These are phyloP conservation scores for Chloromyia formosa DNA, from an alignment of 2,888 invertebrate genomes.

Conservation along the genomic window DNA sequence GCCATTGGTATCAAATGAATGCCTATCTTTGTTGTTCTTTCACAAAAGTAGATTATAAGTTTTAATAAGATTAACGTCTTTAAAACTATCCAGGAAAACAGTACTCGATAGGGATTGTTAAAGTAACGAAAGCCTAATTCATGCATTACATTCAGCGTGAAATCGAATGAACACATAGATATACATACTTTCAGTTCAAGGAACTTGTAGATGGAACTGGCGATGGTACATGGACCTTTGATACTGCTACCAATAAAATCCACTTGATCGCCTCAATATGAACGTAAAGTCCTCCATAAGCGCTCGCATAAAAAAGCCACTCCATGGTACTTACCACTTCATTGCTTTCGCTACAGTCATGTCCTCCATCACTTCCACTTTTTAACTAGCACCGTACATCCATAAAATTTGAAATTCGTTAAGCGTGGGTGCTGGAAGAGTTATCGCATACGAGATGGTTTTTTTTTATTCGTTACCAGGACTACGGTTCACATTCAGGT, in stretches of 20 bases:
- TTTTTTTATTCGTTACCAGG: not conserved
- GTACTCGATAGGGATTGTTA: no score
- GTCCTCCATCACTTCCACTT: slow-evolving; percentile 3
- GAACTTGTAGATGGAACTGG: no score
- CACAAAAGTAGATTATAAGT: no score
- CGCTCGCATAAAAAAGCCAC: slow-evolving; percentile 1
- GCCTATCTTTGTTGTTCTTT: no score
- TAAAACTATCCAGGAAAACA: no score
- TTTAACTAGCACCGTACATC: not conserved
- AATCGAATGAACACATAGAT: no score
- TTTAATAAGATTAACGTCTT: no score
- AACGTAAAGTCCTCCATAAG: not conserved
- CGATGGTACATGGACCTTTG: not conserved
- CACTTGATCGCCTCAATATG: not conserved
- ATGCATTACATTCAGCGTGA: no score
- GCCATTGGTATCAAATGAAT: no score
- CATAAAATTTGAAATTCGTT: slow-evolving; percentile 2
- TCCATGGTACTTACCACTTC: not conserved
- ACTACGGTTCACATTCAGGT: slow-evolving; percentile 9
- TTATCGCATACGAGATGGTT: not conserved
- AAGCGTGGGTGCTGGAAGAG: not conserved
- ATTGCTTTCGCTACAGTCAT: not conserved
- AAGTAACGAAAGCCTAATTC: no score
- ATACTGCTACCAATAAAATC: not conserved
- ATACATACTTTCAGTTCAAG: no score